Conservation (phyloP, 2,888 invertebrate species). For the Dasypogon diadema region DNA sequence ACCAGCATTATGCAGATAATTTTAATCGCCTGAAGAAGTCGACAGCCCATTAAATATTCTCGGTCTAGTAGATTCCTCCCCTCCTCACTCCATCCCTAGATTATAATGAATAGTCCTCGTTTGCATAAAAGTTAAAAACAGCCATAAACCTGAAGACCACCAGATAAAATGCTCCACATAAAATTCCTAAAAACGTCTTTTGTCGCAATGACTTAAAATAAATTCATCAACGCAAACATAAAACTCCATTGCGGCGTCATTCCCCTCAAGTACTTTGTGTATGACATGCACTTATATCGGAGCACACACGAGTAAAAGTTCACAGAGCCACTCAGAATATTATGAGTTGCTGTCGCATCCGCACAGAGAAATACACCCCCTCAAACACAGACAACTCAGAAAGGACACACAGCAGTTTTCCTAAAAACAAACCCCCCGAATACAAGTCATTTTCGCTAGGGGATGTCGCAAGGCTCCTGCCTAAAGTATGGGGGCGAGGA, state of each 20-base stretch:
- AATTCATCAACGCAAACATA: constrained; percentile 26
- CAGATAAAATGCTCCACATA: constrained; percentile 16
- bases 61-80: neutral
- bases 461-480: no score
- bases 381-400: neutral
- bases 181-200: constrained; percentile 22
- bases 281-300: constrained; percentile 34
- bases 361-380: no score
- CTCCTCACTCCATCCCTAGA: neutral
- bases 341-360: constrained; percentile 29
- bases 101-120: neutral
- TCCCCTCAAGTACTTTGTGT: neutral
- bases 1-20: neutral
- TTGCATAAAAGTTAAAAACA: neutral
- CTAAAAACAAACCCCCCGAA: neutral
- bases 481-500: no score
- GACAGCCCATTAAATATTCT: neutral
- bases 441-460: constrained; percentile 10
- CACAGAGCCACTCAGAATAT: constrained; percentile 25
- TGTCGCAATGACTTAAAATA: constrained; percentile 30
- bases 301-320: constrained; percentile 34
- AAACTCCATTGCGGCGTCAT: neutral
- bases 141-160: neutral
- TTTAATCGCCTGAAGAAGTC: neutral
- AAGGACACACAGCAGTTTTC: neutral